Evolutionary conservation across 30 jellyfish, hydroid and myxozoan genomes (phyloP), one percentile per base, ranked within the genome.

Genomic region (Hydra vulgaris): DNA sequence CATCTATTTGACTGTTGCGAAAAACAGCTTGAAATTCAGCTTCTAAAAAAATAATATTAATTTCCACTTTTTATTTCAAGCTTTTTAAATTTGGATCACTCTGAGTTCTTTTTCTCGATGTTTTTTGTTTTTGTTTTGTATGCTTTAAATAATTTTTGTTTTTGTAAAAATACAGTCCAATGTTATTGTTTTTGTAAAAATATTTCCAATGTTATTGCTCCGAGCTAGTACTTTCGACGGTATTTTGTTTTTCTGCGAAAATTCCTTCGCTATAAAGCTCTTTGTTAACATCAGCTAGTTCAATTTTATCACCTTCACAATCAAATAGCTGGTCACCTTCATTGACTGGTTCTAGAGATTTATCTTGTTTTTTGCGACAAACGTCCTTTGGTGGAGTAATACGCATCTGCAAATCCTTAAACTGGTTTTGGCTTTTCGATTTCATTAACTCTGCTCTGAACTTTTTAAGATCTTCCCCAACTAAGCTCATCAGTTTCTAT

Each of bases 351-450:
- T 21, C n/a, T 25, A 78, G 16, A 16, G 25, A 15, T 25, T 74
- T 17, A 19, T 15, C 77, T 15, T 18, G 20, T 17, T 12, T 74
- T 78, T 74, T 74, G 18, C 82, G 23, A 15, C 21, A 16, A 17
- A 74, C 82, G 15, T 78, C 85, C 61, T 78, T 68, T 12, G 85
- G 83, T 56, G 85, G 84, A 12, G 85, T 78, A 17, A 78, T 78
- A 16, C 19, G 27, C 23, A 52, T 78, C 19, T 52, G n/a, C 21
- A 40, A 20, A 12, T 54, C 84, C 27, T 78, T 78, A 12, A 55
- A 17, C 19, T 56, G n/a, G 12, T 16, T 78, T 78, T 40, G 85
- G 18, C 85, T 78, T 78, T 17, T 78, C 27, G n/a, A 15, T 61
- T 54, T 56, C 85, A 78, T 78, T 54, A 78, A 78, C 53, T 78